Conservation (phyloP, 2,797 vertebrate species). For the Acanthurus lineatus region DNA sequence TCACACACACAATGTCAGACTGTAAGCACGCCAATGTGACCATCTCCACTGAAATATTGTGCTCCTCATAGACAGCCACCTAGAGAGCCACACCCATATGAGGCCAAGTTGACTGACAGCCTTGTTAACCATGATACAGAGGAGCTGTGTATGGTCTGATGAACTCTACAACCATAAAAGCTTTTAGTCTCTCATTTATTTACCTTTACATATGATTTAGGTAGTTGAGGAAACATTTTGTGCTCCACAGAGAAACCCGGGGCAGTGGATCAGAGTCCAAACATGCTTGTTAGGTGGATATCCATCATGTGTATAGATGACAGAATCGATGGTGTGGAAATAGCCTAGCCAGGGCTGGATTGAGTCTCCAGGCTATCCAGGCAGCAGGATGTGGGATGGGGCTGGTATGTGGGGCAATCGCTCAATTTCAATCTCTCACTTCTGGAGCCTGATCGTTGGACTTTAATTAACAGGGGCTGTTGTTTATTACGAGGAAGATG, state of each 20-base stretch:
- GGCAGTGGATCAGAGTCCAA: conserved; percentile 71
- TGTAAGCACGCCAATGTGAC: conserved; percentile 32
- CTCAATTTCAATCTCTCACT: conserved; percentile 89
- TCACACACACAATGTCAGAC: conserved; percentile 22
- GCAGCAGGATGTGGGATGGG: conserved; percentile 83
- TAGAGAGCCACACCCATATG: conserved; percentile 2
- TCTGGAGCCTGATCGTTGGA: conserved; percentile 85
- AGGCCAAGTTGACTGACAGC: not conserved
- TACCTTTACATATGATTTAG: conserved; percentile 56
- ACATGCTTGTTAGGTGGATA: conserved; percentile 84
- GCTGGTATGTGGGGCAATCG: conserved; percentile 88
- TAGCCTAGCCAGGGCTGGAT: conserved; percentile 85
- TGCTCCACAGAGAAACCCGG: conserved; percentile 56
- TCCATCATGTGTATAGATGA: conserved; percentile 89
- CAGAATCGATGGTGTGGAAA: conserved; percentile 92
- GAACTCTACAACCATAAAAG: conserved; percentile 26
- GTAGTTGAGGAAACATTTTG: conserved; percentile 48
- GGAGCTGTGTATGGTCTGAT: conserved; percentile 15
- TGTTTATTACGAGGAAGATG: conserved; percentile 80
- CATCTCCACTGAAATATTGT: conserved; percentile 4
- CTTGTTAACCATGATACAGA: conserved; percentile 3
- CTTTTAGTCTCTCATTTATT: conserved; percentile 52
- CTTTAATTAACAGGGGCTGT: conserved; percentile 86
- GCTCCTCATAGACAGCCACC: conserved; percentile 5
- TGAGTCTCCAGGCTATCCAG: conserved; percentile 87